Evolutionary conservation across 2,113 vertebrate species (phyloP), one percentile per base, ranked within the genome.

Genomic region (Alethe castanea): DNA sequence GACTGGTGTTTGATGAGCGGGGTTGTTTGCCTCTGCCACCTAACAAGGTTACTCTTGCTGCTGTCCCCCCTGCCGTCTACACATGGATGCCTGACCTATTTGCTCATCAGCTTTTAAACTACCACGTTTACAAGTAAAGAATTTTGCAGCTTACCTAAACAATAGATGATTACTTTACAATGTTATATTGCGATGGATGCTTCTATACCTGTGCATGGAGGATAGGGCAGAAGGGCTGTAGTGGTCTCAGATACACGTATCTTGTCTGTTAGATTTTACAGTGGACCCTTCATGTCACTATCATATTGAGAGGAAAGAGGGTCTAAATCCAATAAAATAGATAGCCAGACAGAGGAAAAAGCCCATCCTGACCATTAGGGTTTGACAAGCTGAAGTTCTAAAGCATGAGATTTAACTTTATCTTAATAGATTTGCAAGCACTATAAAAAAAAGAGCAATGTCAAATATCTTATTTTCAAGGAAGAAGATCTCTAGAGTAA

Each of bases 1-100:
- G 0, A 40, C 5, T 1, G 20, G 19, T 36, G 8, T 44, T 60
- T 85, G 52, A 78, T n/a, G 28, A 79, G 19, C 10, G 6, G 40
- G 38, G 4, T 5, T 81, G 33, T 60, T 64, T 1, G 0, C 26
- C 65, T 76, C 17, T 4, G 3, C 31, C 3, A 2, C 19, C 20
- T 85, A 83, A 60, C 26, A 60, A 64, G n/a, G 44, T 79, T 79
- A 40, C 35, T 64, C 40, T 79, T 24, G 20, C 42, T 50, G 5
- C 11, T 90, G 54, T 61, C 26, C 38, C 36, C 20, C 74, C 67
- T 70, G 15, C 26, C 36, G 42, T 81, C 40, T 48, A 38, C 0
- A 2, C 36, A 16, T 4, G 11, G 26, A 40, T 64, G 12, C 42
- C 35, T 81, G 60, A 89, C 38, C 56, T 74, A 7, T 40, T 40